Conservation (phyloP, 2,797 vertebrate genomes). For the Anableps anableps region DNA sequence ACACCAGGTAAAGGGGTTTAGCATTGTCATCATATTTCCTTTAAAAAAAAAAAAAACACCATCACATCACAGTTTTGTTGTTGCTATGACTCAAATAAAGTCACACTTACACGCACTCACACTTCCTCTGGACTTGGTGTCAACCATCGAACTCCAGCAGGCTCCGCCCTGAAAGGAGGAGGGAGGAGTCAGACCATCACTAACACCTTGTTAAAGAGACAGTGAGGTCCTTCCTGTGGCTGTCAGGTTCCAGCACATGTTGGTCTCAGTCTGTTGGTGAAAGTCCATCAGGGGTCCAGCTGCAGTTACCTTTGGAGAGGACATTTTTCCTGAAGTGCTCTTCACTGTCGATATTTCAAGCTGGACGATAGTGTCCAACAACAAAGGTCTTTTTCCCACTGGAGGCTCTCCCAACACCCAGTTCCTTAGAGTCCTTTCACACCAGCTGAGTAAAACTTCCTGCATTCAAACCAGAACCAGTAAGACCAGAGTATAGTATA, state of each 20-base stretch:
- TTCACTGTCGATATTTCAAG: conserved; percentile 61
- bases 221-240: too few species aligned
- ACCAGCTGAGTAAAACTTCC: conserved; percentile 81
- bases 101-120: not conserved
- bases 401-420: conserved; percentile 71
- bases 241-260: too few species aligned
- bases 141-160: not conserved
- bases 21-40: too few species aligned
- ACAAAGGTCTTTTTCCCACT: conserved; percentile 52
- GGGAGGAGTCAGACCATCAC: too few species aligned
- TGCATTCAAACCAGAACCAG: conserved; percentile 29
- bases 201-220: too few species aligned
- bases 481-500: not conserved
- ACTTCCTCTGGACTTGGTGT: not conserved
- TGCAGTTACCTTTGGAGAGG: conserved; percentile 50
- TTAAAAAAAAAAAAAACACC: too few species aligned
- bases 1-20: too few species aligned
- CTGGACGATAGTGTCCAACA: conserved; percentile 73
- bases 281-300: too few species aligned
- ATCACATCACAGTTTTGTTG: too few species aligned
- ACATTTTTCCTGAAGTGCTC: conserved; percentile 69
- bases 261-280: too few species aligned
- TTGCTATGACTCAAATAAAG: too few species aligned
- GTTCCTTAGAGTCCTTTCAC: conserved; percentile 69
- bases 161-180: not conserved